A percentile compares a stretch with the other conserved stretches of the same genome.
Conservation (phyloP, 64 coral and sea anemone genomes). For the Orbicella faveolata region DNA sequence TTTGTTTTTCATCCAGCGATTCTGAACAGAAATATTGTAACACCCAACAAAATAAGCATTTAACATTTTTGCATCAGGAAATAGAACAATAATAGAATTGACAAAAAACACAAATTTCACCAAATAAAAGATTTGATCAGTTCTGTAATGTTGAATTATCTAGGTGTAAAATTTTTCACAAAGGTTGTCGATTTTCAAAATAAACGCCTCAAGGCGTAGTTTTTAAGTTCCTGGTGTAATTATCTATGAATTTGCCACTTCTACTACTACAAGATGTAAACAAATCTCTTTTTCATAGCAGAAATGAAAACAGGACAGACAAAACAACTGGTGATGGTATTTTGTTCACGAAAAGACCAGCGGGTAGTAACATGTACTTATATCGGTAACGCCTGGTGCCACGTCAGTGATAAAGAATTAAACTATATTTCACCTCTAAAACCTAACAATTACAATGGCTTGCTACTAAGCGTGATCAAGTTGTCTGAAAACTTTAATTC, state of each 20-base stretch:
- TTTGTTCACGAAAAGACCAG: background rate
- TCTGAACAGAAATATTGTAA: no score
- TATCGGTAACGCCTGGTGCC: background rate
- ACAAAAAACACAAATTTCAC: no score
- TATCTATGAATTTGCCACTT: background rate
- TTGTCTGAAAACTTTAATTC: background rate
- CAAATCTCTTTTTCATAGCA: background rate
- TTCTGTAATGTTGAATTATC: no score
- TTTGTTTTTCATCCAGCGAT: background rate
- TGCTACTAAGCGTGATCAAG: background rate
- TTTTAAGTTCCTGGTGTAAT: background rate
- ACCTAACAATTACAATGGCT: background rate
- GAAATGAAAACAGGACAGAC: background rate
- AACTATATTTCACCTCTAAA: background rate
- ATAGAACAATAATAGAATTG: no score
- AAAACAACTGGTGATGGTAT: conserved; percentile 24
- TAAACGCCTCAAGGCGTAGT: background rate
- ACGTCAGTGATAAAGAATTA: conserved; percentile 10
- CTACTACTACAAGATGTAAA: background rate
- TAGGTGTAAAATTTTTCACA: no score
- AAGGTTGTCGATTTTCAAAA: background rate
- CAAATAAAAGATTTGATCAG: no score
- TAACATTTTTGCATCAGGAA: no score
- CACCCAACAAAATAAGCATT: no score
- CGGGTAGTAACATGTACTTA: conserved; percentile 7